These are phyloP conservation scores for Isichthys henryi DNA, from an alignment of 2,113 vertebrate genomes.

Conservation along the genomic window DNA sequence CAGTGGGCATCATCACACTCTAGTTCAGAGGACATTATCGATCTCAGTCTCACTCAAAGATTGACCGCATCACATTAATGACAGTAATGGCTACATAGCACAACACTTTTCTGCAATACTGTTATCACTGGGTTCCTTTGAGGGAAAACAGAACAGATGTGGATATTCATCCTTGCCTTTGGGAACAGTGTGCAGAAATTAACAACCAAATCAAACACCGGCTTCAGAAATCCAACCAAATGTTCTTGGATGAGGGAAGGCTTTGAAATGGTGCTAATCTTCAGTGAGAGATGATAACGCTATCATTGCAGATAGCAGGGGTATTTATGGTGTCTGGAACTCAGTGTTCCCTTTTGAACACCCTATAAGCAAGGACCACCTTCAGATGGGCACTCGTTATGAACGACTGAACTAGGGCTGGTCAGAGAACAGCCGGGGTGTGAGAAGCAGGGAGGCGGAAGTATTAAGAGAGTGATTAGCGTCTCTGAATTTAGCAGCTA, in stretches of 20 bases:
- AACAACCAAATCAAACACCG: not conserved
- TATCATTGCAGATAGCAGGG: not conserved
- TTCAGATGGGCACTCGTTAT: not conserved
- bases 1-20: not conserved
- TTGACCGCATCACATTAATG: not conserved
- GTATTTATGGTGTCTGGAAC: not conserved
- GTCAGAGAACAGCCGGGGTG: not conserved
- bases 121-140: not conserved
- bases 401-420: not conserved
- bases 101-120: not conserved
- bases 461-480: not conserved
- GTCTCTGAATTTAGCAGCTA: not conserved
- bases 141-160: conserved; percentile 1
- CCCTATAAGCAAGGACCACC: not conserved
- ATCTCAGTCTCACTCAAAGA: not conserved
- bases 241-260: not conserved
- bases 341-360: not conserved
- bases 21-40: not conserved
- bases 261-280: not conserved
- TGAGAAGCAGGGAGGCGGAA: not conserved
- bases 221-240: not conserved
- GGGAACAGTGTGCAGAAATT: conserved; percentile 6
- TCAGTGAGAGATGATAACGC: not conserved
- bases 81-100: not conserved
- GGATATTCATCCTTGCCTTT: conserved; percentile 2